phyloP scores from a whole-genome alignment of 2,797 vertebrate species.

The Eulemur rubriventer region DNA sequence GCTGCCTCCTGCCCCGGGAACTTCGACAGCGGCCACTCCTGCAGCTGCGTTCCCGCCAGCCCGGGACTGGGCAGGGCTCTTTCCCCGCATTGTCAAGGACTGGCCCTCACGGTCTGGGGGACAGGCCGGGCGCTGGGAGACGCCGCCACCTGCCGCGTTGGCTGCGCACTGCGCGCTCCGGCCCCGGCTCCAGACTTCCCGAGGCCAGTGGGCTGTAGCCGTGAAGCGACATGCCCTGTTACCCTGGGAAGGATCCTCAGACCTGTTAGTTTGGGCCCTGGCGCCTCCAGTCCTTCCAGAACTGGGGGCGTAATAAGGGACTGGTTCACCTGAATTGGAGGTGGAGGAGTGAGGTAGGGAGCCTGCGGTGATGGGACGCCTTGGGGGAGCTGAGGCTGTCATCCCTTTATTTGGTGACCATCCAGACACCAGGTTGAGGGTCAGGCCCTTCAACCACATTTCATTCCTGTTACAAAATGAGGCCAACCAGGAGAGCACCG shows the following conservation, averaged over 20 bases:
- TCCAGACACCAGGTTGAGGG: neutral
- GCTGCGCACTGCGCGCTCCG: neutral
- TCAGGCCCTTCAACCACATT: neutral
- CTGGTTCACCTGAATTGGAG: neutral
- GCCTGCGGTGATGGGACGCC: neutral
- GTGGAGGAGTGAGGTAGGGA: neutral
- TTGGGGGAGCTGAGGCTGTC: neutral
- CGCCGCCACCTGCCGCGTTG: neutral
- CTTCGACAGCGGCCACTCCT: neutral
- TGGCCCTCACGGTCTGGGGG: neutral
- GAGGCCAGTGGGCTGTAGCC: neutral
- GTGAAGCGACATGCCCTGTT: too few species aligned
- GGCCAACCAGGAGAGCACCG: neutral
- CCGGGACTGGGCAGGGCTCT: neutral
- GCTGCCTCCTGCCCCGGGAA: neutral
- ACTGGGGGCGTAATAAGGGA: neutral
- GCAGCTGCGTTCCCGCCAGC: neutral
- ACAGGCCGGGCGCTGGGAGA: neutral
- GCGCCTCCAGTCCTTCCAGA: neutral
- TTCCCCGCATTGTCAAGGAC: neutral
- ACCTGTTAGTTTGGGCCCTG: neutral
- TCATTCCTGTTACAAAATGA: neutral
- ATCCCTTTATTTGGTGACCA: neutral
- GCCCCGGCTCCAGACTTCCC: neutral
- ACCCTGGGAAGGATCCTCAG: neutral